Evolutionary conservation across 1,140 invertebrate genomes (phyloP), one percentile per base, ranked within the genome.

Genomic region (Platyscapa corneri): DNA sequence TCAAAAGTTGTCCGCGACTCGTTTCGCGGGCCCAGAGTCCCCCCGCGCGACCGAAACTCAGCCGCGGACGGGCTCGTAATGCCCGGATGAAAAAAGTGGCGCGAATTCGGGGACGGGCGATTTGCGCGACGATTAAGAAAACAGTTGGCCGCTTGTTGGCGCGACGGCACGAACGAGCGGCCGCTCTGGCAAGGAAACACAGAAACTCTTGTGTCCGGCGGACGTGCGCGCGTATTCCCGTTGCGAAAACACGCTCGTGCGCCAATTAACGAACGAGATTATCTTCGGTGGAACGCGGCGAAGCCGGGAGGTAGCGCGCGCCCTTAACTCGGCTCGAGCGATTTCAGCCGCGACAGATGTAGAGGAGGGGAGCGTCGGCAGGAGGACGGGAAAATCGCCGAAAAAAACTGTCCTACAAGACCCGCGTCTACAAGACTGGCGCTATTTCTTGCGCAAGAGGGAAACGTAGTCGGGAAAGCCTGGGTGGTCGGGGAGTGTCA

Each of bases 251-350:
- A 75, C 72, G 8, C 39, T 67, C 30, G 74, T 84, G 60, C 30
- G 87, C 90, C 91, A 92, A 92, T 93, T 92, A 91, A 90, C 90
- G 88, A 30, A 77, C 82, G 82, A 83, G 74, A 83, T 83, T 67
- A 77, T 77, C 82, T 77, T 10, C 3, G 6, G 56, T n/a, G 7
- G 42, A 20, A 16, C 67, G 5, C 1, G 23, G 60, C 16, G 7
- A 34, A 34, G 27, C 42, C 42, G 30, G 67, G 80, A 53, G 30
- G 18, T 5, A 30, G 34, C 20, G 75, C 27, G 39, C 20, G 8
- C 56, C 78, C 39, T 80, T 39, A 37, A 32, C 49, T 77, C n/a
- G 72, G 8, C 8, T n/a, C 37, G 34, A n/a, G 49, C 18, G 49
- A 53, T 18, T 18, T 70, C 34, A 37, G 37, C 20, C 37, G 37